These are phyloP conservation scores for Cyanoramphus novaezelandiae DNA, from an alignment of 2,113 vertebrate genomes.

Conservation along the genomic window DNA sequence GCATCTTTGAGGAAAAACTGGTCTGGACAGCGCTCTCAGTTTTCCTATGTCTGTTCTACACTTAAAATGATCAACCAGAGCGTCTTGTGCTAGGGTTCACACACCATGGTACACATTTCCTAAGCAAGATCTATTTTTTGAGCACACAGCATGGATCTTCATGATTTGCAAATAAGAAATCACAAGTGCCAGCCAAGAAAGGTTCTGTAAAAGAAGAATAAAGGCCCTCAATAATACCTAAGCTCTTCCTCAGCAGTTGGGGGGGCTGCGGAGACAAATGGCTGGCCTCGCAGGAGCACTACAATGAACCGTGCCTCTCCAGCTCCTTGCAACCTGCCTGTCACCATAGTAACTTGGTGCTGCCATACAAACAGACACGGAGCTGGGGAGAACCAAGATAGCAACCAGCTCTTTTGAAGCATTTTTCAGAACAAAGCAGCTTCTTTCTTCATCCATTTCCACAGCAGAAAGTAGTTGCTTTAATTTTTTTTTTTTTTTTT, in stretches of 20 bases:
- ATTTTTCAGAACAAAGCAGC: constrained; percentile 29
- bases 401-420: not conserved
- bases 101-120: not conserved
- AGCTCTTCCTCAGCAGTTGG: not conserved
- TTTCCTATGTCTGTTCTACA: not conserved
- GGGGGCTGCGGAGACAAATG: not conserved
- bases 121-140: not conserved
- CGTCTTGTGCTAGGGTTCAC: not conserved
- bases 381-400: not conserved
- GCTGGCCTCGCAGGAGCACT: not conserved
- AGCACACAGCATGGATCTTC: not conserved
- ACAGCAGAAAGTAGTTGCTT: not conserved
- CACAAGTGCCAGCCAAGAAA: not conserved
- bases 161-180: not conserved
- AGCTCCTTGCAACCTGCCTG: not conserved
- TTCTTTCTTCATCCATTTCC: not conserved
- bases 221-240: not conserved
- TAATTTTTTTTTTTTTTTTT: not conserved
- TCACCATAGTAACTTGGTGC: constrained; percentile 46
- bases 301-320: not conserved
- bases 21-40: not conserved
- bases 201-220: not conserved
- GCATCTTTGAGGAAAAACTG: constrained; percentile 14
- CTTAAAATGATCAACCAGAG: not conserved
- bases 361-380: not conserved